Evolutionary conservation across 2,113 vertebrate genomes (phyloP), one percentile per base, ranked within the genome.

Genomic region (Chloropsis hardwickii): DNA sequence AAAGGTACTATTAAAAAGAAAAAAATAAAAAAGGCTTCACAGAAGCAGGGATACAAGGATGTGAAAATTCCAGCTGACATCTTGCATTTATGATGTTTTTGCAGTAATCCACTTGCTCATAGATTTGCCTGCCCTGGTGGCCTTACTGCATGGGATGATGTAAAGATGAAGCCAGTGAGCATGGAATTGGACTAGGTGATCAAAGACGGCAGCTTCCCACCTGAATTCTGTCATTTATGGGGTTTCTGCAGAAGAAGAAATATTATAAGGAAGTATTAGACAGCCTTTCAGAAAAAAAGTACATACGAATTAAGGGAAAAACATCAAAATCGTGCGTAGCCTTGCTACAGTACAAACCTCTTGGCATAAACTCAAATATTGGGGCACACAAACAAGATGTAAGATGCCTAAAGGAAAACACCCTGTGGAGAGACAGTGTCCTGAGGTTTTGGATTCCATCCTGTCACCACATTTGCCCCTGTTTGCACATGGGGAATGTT

Each of bases 401-500:
- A 22, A 58, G 29, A 37, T 25, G 47, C 6, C n/a, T 42, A 50
- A 64, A 90, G 40, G 42, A 51, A 53, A 83, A 48, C n/a, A 53
- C 8, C 18, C 20, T 5, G 11, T 25, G 45, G 53, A 80, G 39
- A 44, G 11, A 24, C 6, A 6, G 4, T 0, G 10, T 11, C 48
- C 53, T 31, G 39, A 56, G 62, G n/a, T 13, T 77, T 31, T 45
- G 7, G 14, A 40, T 40, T 53, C 72, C 57, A 13, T 15, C 22
- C 53, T n/a, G 19, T 11, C 50, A 17, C 35, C 27, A 14, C 21
- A 5, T 10, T 25, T 18, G 9, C 9, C 3, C 7, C 35, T 18
- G 2, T 13, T 6, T 12, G 21, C 35, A 8, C 1, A 1, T 0
- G 4, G 40, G 58, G 7, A 64, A 56, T 9, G 12, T 0, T 11